Base-by-base conservation (phyloP, 2,113 vertebrate genomes). In the Seriola rivoliana region DNA sequence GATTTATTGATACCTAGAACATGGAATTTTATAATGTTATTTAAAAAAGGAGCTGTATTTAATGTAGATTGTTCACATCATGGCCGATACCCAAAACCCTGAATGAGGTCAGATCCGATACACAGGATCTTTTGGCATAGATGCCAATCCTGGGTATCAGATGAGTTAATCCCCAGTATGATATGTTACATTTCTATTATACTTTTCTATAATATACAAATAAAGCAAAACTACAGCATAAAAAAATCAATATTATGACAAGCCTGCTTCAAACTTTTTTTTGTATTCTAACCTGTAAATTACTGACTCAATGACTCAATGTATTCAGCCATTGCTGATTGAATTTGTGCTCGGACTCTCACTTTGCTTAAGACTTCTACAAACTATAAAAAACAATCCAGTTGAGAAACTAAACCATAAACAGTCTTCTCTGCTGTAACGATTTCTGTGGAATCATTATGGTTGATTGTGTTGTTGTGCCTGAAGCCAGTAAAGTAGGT, bases 391-490 rank as follows among this genome's bases (percentile, higher is more conserved):
- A 60, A 44, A 54, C 21, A 52, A 44, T 60, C 44, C 11, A 68
- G 3, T 36, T 25, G 13, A 25, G 14, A 23, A 25, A 46, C 5
- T 29, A 34, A 59, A 59, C 50, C 10, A 14, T 63, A 6, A 69
- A 46, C 19, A 23, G 21, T 48, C 34, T 5, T 19, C 16, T 57
- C 32, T 42, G 12, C 50, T 36, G 29, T 40, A 17, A 25, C 0
- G 0, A 54, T 7, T 19, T 34, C 54, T 74, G 16, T 21, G 34
- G 13, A 57, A 13, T 76, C 2, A 4, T 69, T 32, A 13, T 58
- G 16, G 74, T 70, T 48, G 38, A 60, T 60, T 72, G 70, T 75
- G 44, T 62, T 77, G 67, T 62, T 63, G 29, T 71, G 29, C 0
- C 23, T n/a, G 0, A 67, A 66, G 40, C 48, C 75, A 64, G 29